phyloP scores from a whole-genome alignment of 2,888 invertebrate species.

The Sericinus montela region DNA sequence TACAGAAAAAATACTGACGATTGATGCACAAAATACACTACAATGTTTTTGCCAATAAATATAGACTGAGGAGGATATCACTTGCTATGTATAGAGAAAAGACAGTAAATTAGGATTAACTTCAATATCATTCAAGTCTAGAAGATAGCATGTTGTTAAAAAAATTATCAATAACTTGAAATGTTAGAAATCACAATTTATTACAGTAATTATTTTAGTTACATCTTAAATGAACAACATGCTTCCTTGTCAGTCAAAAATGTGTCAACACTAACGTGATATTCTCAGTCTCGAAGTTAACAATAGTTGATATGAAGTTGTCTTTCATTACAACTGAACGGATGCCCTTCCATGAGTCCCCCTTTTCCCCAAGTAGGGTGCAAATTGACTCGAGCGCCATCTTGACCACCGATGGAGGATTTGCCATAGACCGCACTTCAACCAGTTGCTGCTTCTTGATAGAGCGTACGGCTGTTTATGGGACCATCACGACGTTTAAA shows the following conservation, averaged over 20 bases:
- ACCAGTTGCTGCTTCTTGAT: slow-evolving; percentile 98
- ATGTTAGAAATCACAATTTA: too few relatives aligned
- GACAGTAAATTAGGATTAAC: slow-evolving; percentile 6
- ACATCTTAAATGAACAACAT: slow-evolving; percentile 27
- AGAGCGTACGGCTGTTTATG: slow-evolving; percentile 89
- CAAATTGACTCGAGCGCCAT: slow-evolving; percentile 97
- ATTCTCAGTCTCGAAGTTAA: slow-evolving; percentile 95
- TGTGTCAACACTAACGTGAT: slow-evolving; percentile 87
- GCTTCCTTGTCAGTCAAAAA: slow-evolving; percentile 27
- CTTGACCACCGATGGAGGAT: slow-evolving; percentile 95
- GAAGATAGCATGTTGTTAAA: slow-evolving; percentile 16
- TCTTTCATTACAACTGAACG: slow-evolving; percentile 95
- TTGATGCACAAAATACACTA: slow-evolving; percentile 38
- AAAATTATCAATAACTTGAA: too few relatives aligned
- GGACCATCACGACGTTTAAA: slow-evolving; percentile 14
- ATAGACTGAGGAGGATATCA: slow-evolving; percentile 34
- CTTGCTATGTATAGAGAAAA: slow-evolving; percentile 33
- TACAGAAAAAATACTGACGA: slow-evolving; percentile 26
- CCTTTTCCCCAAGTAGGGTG: slow-evolving; percentile 93
- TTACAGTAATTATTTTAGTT: not conserved
- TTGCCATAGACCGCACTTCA: slow-evolving; percentile 96
- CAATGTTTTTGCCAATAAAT: slow-evolving; percentile 77
- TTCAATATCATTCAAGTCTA: slow-evolving; percentile 5
- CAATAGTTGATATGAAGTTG: slow-evolving; percentile 95
- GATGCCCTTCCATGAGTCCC: slow-evolving; percentile 96